phyloP scores from a whole-genome alignment of 2,888 invertebrate genomes.

The Patella pellucida region DNA sequence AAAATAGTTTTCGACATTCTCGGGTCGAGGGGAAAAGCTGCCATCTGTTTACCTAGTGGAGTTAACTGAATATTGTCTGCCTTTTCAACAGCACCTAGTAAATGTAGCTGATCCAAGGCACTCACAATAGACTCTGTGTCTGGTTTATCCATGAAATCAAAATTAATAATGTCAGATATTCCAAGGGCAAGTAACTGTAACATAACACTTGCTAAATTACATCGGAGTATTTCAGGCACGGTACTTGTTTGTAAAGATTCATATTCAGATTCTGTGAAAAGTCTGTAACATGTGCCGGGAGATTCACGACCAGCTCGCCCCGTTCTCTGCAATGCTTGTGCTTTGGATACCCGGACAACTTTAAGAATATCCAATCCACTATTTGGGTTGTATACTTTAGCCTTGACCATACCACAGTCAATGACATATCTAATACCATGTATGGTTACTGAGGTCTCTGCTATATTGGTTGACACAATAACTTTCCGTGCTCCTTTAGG shows the following conservation, averaged over 20 bases:
- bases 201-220: conserved; percentile 81
- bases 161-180: conserved; percentile 81
- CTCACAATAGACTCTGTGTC: conserved; percentile 75
- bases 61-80: conserved; percentile 76
- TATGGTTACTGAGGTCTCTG: conserved; percentile 78
- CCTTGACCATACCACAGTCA: conserved; percentile 93
- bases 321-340: conserved; percentile 92
- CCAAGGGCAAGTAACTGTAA: conserved; percentile 88
- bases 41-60: conserved; percentile 85
- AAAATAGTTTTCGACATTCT: conserved; percentile 86
- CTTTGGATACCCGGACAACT: conserved; percentile 87
- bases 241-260: conserved; percentile 80
- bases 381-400: conserved; percentile 82
- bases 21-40: conserved; percentile 92
- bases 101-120: conserved; percentile 72
- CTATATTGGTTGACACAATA: conserved; percentile 76
- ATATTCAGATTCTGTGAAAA: conserved; percentile 86
- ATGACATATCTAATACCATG: conserved; percentile 88
- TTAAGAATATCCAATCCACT: conserved; percentile 88
- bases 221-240: conserved; percentile 88
- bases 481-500: conserved; percentile 73
- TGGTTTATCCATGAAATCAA: conserved; percentile 93
- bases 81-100: conserved; percentile 78
- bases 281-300: conserved; percentile 87
- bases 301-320: conserved; percentile 91